Evolutionary conservation across 2,797 vertebrate genomes (phyloP).

Genomic region (Anolis apletophallus): DNA sequence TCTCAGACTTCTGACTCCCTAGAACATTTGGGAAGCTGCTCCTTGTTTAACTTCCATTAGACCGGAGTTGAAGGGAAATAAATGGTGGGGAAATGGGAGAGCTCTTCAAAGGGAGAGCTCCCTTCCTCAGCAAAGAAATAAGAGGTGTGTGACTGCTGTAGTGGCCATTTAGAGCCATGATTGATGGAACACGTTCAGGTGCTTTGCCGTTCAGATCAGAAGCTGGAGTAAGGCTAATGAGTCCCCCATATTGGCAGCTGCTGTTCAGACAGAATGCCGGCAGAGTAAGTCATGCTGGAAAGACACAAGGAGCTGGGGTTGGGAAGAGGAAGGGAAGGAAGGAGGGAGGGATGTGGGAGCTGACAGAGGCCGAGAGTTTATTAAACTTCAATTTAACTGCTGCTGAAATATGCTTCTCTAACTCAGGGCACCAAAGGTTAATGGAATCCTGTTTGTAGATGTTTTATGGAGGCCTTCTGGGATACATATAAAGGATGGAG

Average conservation of each 20-base stretch:
- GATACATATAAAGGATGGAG: constrained; percentile 43
- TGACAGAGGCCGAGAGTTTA: constrained; percentile 37
- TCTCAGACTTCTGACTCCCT: neutral
- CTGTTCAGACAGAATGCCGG: neutral
- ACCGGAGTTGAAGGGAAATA: neutral
- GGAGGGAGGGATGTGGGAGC: constrained; percentile 26
- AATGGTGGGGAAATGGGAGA: neutral
- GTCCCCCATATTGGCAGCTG: neutral
- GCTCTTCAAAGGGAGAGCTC: constrained; percentile 17
- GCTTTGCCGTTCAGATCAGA: neutral
- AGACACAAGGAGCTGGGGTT: neutral
- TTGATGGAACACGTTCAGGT: constrained; percentile 3
- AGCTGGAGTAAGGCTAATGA: accelerated
- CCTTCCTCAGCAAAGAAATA: neutral
- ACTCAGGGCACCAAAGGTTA: constrained; percentile 57
- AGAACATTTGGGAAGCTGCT: neutral
- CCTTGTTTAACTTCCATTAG: neutral
- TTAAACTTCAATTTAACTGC: constrained; percentile 57
- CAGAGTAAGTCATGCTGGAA: neutral
- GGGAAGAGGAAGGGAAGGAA: neutral
- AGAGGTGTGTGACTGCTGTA: accelerated
- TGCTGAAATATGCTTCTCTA: constrained; percentile 56
- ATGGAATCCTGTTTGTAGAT: constrained; percentile 32
- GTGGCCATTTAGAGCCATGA: neutral
- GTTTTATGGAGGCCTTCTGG: constrained; percentile 63